A percentile compares a stretch with the other conserved stretches of the same genome.
Conservation (phyloP, 2,113 vertebrate species). For the Talpa occidentalis region DNA sequence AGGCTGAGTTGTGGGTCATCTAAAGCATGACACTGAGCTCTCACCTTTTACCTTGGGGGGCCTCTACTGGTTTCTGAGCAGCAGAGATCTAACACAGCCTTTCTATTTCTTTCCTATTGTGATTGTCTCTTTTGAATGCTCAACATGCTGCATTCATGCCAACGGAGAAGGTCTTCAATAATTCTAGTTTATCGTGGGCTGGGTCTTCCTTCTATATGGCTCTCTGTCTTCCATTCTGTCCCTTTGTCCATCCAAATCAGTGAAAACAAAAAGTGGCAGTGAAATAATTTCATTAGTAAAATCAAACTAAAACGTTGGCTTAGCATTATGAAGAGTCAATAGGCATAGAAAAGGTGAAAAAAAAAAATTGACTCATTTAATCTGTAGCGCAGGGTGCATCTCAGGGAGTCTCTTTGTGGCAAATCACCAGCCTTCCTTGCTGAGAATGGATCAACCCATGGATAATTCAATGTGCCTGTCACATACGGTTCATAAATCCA, state of each 20-base stretch:
- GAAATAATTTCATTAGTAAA: not conserved
- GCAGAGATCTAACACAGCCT: not conserved
- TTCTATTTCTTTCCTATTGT: not conserved
- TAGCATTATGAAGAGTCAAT: not conserved
- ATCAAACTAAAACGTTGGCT: not conserved
- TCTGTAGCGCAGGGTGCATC: not conserved
- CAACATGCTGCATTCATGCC: not conserved
- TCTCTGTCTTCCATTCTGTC: not conserved
- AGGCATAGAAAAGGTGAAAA: not conserved
- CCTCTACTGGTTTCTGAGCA: not conserved
- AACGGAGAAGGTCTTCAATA: not conserved
- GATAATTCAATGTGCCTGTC: not conserved
- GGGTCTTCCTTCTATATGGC: not conserved
- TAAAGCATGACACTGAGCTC: accelerated
- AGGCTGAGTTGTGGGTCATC: not conserved
- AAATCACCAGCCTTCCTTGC: not conserved
- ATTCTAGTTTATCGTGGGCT: not conserved
- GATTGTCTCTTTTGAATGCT: not conserved
- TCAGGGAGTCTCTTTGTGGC: not conserved
- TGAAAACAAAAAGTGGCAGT: not conserved
- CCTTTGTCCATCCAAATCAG: not conserved
- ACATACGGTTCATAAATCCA: not conserved
- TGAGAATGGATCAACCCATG: not conserved
- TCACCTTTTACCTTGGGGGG: not conserved
- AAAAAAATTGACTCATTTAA: not conserved